Conservation (phyloP, 2,888 invertebrate genomes). For the Pherbina coryleti region DNA sequence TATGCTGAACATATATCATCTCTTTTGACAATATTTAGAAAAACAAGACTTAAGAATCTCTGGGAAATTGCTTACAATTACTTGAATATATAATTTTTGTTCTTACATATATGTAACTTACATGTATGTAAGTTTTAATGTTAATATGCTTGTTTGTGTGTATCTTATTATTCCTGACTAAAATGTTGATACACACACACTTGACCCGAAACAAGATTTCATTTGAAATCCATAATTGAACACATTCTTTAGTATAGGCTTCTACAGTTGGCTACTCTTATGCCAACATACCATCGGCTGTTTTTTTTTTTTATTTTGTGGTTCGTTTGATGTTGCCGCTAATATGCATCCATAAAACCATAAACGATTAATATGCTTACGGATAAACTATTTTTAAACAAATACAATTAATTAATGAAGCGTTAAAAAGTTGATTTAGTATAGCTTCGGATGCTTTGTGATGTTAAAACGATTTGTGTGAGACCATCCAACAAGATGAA, state of each 20-base stretch:
- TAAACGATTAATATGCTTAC: slow-evolving; percentile 42
- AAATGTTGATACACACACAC: background rate
- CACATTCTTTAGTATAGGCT: background rate
- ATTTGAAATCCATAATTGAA: slow-evolving; percentile 28
- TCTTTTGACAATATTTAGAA: too few relatives aligned
- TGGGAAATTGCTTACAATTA: too few relatives aligned
- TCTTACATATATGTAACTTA: too few relatives aligned
- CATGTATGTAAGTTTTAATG: too few relatives aligned
- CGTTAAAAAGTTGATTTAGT: slow-evolving; percentile 48
- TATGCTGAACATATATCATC: too few relatives aligned
- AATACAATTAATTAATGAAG: slow-evolving; percentile 56
- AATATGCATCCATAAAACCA: slow-evolving; percentile 37
- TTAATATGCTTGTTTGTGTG: too few relatives aligned
- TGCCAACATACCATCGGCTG: background rate
- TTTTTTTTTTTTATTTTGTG: too few relatives aligned
- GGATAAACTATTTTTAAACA: slow-evolving; percentile 53
- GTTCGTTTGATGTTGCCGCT: slow-evolving; percentile 36
- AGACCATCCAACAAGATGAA: slow-evolving; percentile 44
- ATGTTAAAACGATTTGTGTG: slow-evolving; percentile 39
- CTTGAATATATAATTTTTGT: too few relatives aligned
- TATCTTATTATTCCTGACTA: background rate
- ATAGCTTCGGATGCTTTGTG: slow-evolving; percentile 39
- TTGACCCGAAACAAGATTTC: slow-evolving; percentile 15
- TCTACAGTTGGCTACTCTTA: background rate
- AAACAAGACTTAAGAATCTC: too few relatives aligned